Percentiles rank a stretch among this genome's conserved stretches.
phyloP scores from a whole-genome alignment of 2,888 invertebrate species.

The Tricholauxania praeusta region DNA sequence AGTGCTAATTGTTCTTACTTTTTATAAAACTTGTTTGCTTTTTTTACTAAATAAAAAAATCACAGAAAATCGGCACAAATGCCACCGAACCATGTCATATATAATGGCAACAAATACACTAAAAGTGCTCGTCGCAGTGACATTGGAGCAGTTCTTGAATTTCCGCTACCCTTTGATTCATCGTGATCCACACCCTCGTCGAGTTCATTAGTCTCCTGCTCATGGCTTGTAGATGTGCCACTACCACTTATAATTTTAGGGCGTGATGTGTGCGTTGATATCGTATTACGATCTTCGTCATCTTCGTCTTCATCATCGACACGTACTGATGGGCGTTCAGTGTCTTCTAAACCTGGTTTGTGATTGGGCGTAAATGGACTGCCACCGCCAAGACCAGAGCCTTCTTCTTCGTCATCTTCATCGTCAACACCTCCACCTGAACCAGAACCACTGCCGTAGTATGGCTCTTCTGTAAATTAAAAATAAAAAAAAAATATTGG shows the following conservation, averaged over 20 bases:
- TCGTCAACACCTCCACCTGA: constrained; percentile 75
- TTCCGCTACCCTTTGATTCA: constrained; percentile 36
- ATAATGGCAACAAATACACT: constrained; percentile 83
- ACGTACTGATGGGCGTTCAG: constrained; percentile 60
- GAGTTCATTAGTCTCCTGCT: constrained; percentile 41
- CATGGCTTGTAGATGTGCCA: constrained; percentile 47
- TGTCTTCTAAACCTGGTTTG: constrained; percentile 56
- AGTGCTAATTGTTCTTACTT: neutral
- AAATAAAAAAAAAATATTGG: neutral
- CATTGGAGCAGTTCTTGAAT: constrained; percentile 54
- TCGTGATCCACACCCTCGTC: constrained; percentile 54
- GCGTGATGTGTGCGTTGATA: constrained; percentile 57
- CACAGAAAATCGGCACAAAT: constrained; percentile 86
- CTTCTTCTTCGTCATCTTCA: constrained; percentile 63
- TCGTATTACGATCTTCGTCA: constrained; percentile 51
- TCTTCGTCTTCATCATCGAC: constrained; percentile 60
- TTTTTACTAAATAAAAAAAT: constrained; percentile 65
- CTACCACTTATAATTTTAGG: constrained; percentile 51
- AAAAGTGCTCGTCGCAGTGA: constrained; percentile 69
- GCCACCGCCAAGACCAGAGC: constrained; percentile 59
- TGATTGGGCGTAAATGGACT: constrained; percentile 61
- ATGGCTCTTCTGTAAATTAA: constrained; percentile 70
- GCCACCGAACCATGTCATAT: constrained; percentile 87
- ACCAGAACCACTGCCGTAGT: constrained; percentile 78
- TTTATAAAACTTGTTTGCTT: constrained; percentile 4